Percentiles rank a stretch among this genome's conserved stretches.
Evolutionary conservation across 2,888 invertebrate genomes (phyloP).

Genomic region (Tetramorium bicarinatum): DNA sequence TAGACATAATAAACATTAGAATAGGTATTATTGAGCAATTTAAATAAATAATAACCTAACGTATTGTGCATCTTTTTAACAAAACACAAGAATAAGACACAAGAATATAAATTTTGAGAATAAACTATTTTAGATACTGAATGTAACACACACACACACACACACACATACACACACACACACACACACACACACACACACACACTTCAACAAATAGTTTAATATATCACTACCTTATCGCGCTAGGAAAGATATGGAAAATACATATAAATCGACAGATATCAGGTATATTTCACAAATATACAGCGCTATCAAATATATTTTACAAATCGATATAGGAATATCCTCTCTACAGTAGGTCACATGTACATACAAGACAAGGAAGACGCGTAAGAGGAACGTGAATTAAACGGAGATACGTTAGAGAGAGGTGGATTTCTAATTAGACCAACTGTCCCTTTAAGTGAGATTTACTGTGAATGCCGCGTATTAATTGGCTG

Average conservation of each 20-base stretch:
- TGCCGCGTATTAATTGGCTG: slow-evolving; percentile 60
- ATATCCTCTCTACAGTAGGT: slow-evolving; percentile 41
- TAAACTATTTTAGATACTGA: not conserved
- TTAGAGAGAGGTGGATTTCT: slow-evolving; percentile 46
- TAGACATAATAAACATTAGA: not conserved
- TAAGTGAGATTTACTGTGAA: slow-evolving; percentile 31
- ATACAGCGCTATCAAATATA: too few species aligned
- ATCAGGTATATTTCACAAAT: not conserved
- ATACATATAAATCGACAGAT: slow-evolving; percentile 31
- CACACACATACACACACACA: not conserved
- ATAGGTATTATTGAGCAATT: not conserved
- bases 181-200: not conserved
- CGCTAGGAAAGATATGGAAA: slow-evolving; percentile 3
- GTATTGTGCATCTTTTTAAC: not conserved
- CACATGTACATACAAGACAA: not conserved
- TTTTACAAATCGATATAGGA: slow-evolving; percentile 34
- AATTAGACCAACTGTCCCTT: slow-evolving; percentile 48
- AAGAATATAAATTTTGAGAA: not conserved
- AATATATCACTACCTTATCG: not conserved
- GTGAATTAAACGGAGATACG: slow-evolving; percentile 18
- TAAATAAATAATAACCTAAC: not conserved
- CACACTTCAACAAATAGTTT: not conserved
- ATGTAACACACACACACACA: not conserved
- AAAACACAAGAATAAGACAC: not conserved
- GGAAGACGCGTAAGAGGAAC: slow-evolving; percentile 12